phyloP scores from a whole-genome alignment of 1,140 invertebrate species.

The Megalonaias nervosa region DNA sequence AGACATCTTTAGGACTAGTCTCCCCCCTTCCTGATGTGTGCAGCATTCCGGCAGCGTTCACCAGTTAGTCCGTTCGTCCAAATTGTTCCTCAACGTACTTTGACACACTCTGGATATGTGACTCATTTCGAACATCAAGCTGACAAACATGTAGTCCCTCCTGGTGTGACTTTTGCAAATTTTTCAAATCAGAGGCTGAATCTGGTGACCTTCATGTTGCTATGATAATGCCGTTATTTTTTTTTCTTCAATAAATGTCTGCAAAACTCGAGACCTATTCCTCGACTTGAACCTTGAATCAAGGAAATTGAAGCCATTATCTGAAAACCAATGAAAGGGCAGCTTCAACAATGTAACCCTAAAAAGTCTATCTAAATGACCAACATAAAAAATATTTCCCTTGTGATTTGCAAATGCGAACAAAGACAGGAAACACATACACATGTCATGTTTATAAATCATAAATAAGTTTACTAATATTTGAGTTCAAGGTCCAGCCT shows the following conservation, averaged over 20 bases:
- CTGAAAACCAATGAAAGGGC: too few relatives aligned
- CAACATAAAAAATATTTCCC: too few relatives aligned
- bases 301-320: constrained; percentile 37
- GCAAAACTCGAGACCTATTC: constrained; percentile 66
- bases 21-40: constrained; percentile 66
- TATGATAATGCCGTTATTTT: constrained; percentile 50
- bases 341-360: too few relatives aligned
- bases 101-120: constrained; percentile 44
- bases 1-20: constrained; percentile 64
- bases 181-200: constrained; percentile 39
- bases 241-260: constrained; percentile 47
- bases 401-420: too few relatives aligned
- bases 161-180: constrained; percentile 35
- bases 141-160: constrained; percentile 47
- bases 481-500: too few relatives aligned
- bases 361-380: too few relatives aligned
- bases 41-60: constrained; percentile 65
- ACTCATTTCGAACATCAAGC: constrained; percentile 60
- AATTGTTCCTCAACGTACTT: constrained; percentile 38
- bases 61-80: constrained; percentile 59
- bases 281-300: constrained; percentile 64
- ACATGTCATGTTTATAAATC: too few relatives aligned
- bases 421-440: too few relatives aligned
- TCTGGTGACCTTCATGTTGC: constrained; percentile 63
- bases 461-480: too few relatives aligned